Evolutionary conservation across 1,140 invertebrate species (phyloP), one percentile per base, ranked within the genome.

Genomic region (Phymorhynchus buccinoides): DNA sequence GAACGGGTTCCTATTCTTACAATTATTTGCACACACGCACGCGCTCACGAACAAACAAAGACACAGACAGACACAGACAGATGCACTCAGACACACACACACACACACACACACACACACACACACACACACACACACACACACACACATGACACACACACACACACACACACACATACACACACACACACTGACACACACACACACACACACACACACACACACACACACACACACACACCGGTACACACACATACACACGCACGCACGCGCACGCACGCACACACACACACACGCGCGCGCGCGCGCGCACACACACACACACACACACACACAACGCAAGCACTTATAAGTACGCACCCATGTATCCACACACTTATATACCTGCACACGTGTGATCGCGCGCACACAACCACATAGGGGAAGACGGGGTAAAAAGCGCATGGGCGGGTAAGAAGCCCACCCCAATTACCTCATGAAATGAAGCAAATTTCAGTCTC

Each of bases 191-290:
- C 79, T 48, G 30, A 80, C 32, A 48, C 79, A 78, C 75, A 42
- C 39, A 78, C 75, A 78, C 39, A 48, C 75, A 78, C 75, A 78
- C 75, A 42, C 39, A 78, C 75, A 78, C 75, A 78, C 75, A 78
- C 75, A 44, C 75, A 78, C 39, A n/a, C 75, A 44, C 75, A 1
- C 75, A 44, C 75, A 9, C 75, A 44, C 75, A 27, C 39, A 78
- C 39, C 27, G 9, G 44, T 41, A 0, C 39, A 78, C 75, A 9
- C 75, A 78, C 75, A 9, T 41, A 78, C 75, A 9, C 41, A 78
- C 75, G 27, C 75, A 44, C 75, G 6, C 75, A 44, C 75, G n/a
- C 75, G 27, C 39, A 48, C 75, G 9, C 75, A 30, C 75, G 9
- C 39, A 78, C 30, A 12, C 39, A 78, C 75, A 78, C 75, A 44